Evolutionary conservation across 2,888 invertebrate genomes (phyloP), one percentile per base, ranked within the genome.

Genomic region (Synanthedon tipuliformis): DNA sequence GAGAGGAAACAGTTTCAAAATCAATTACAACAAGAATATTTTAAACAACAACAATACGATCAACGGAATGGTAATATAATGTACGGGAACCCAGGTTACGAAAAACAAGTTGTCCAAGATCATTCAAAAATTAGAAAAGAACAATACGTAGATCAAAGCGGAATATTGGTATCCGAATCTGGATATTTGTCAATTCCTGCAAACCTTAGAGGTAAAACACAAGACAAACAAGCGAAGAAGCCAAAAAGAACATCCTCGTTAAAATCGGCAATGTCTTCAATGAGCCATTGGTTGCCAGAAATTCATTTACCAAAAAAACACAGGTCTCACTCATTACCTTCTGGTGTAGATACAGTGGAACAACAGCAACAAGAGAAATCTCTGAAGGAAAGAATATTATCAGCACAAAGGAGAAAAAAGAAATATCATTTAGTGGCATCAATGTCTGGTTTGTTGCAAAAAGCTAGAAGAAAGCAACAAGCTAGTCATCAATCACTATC

Each of bases 391-490:
- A 74, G 87, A 64, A 78, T 86, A 59, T 61, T 86, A 55, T 82
- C 83, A 12, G 85, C 86, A 4, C 87, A 88, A 61, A 73, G 88
- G 64, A 92, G 92, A 67, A 94, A 94, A 80, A 94, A 94, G 74
- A 94, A 94, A 69, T 93, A 93, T 61, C 92, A 92, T 4, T 86
- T 96, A 52, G 94, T 95, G 0, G 92, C 94, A 0, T 95, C 95
- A 0, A 92, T 96, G 80, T 95, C 94, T 1, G 95, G 94, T 18
- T 90, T 96, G 57, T 82, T 96, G 62, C 94, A 95, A 74, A 95
- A 95, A 82, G 95, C 95, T 0, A 93, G 94, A 71, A 78, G 92
- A 64, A 91, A 91, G 76, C 89, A 90, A 40, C 88, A 88, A 67
- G 80, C 87, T 40, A 86, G 88, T 61, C 86, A 89, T 59, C 91